phyloP scores from a whole-genome alignment of 2,888 invertebrate species.

The Aphodius sticticus region DNA sequence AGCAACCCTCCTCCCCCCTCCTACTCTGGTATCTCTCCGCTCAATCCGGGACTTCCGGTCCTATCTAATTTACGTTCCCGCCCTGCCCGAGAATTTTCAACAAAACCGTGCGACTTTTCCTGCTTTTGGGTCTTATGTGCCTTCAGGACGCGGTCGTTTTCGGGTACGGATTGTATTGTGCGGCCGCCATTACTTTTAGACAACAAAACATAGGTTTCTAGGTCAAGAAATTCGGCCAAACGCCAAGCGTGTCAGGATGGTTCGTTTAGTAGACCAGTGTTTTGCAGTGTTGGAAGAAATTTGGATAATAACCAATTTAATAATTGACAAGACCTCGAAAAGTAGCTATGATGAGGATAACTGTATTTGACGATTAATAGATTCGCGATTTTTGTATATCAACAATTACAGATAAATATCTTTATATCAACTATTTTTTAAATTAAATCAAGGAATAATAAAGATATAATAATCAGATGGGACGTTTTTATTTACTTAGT shows the following conservation, averaged over 20 bases:
- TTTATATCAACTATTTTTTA: too few relatives aligned
- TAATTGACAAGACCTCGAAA: too few relatives aligned
- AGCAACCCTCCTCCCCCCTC: background rate
- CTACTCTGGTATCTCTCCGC: background rate
- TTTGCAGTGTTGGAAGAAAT: too few relatives aligned
- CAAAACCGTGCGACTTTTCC: background rate
- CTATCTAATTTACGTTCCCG: background rate
- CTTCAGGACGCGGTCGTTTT: background rate
- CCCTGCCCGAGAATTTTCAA: background rate
- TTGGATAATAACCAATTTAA: too few relatives aligned
- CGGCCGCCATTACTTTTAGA: background rate
- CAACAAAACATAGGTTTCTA: background rate
- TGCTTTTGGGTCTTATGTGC: background rate
- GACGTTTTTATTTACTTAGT: too few relatives aligned
- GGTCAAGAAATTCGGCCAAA: background rate
- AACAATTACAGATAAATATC: too few relatives aligned
- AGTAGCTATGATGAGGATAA: too few relatives aligned
- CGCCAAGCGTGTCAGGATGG: background rate
- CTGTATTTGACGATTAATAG: too few relatives aligned
- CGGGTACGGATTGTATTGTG: background rate
- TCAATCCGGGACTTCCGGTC: background rate
- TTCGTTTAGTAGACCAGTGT: too few relatives aligned
- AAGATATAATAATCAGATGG: too few relatives aligned
- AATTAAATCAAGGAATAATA: too few relatives aligned
- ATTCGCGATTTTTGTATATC: too few relatives aligned